A percentile compares a stretch with the other conserved stretches of the same genome.
Evolutionary conservation across 2,797 vertebrate genomes (phyloP).

Genomic region (Orientallactaga sibirica): DNA sequence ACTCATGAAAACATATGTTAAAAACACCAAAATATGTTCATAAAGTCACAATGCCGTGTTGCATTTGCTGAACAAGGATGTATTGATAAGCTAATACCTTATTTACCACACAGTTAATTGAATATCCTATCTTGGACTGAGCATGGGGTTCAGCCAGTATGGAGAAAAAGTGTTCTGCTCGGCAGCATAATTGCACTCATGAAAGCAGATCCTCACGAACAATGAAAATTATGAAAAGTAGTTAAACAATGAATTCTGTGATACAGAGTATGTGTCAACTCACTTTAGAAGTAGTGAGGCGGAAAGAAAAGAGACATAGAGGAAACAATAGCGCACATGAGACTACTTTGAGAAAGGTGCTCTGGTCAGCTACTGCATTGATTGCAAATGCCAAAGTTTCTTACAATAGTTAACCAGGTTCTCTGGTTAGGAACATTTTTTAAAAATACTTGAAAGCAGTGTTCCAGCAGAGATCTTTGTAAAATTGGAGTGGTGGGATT

Average conservation of each 20-base stretch:
- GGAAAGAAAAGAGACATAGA: background rate
- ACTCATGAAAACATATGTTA: background rate
- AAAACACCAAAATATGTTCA: background rate
- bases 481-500: background rate
- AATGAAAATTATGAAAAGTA: slow-evolving; percentile 25
- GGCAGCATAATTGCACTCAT: background rate
- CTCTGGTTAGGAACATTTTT: background rate
- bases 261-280: background rate
- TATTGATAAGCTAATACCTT: background rate
- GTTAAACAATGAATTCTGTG: slow-evolving; percentile 8
- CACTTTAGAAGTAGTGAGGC: background rate
- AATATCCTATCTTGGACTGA: background rate
- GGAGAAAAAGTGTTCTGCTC: background rate
- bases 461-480: slow-evolving; percentile 33
- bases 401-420: background rate
- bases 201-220: background rate
- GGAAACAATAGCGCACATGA: background rate
- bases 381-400: background rate
- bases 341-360: background rate
- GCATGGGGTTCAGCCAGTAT: background rate
- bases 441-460: background rate
- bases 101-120: background rate
- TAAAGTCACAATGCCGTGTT: slow-evolving; percentile 25
- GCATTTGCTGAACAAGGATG: background rate
- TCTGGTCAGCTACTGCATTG: background rate